phyloP scores from a whole-genome alignment of 1,140 invertebrate genomes.

The Cydia splendana region DNA sequence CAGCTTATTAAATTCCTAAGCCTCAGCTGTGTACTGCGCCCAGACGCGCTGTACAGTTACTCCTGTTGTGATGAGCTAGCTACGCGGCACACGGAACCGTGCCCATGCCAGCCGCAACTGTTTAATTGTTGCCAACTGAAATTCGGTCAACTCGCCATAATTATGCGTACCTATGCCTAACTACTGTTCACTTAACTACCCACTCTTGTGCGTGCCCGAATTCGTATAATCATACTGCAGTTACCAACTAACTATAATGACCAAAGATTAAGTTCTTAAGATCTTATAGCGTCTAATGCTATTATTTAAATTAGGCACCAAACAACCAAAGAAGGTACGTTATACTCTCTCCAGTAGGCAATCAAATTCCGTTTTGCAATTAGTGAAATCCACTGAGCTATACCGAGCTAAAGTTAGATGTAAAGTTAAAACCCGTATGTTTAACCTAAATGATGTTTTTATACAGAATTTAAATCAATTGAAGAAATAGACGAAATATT shows the following conservation, averaged over 20 bases:
- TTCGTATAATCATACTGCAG: neutral
- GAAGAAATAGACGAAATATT: neutral
- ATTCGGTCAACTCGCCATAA: neutral
- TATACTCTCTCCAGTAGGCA: neutral
- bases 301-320: neutral
- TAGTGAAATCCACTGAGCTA: conserved; percentile 6
- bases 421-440: neutral
- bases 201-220: neutral
- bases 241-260: conserved; percentile 1
- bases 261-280: neutral
- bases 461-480: neutral
- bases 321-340: conserved; percentile 1
- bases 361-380: conserved; percentile 5
- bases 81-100: conserved; percentile 48
- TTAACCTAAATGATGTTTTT: neutral
- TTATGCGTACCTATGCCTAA: neutral
- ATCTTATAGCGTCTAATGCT: neutral
- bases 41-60: conserved; percentile 63
- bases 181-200: conserved; percentile 12
- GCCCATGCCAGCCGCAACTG: neutral
- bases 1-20: neutral
- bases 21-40: conserved; percentile 40
- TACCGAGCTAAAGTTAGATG: neutral
- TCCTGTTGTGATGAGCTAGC: conserved; percentile 49
- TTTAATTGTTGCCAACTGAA: conserved; percentile 26